These are phyloP conservation scores for Vicugna pacos DNA, from an alignment of 2,113 vertebrate species.

Conservation along the genomic window DNA sequence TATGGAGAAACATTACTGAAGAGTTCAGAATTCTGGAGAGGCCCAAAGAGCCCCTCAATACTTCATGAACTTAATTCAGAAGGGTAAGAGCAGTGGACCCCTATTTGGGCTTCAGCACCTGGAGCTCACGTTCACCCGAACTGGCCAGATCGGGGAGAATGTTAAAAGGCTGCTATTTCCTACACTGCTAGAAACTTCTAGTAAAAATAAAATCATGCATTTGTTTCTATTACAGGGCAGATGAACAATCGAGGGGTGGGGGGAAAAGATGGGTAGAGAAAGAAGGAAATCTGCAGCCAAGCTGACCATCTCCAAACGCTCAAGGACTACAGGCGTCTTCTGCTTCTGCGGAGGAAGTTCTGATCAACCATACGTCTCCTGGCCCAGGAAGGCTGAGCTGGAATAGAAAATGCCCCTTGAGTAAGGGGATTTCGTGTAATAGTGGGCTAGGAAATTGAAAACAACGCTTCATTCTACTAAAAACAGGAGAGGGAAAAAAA, in stretches of 20 bases:
- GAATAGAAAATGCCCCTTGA: background rate
- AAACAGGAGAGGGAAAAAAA: background rate
- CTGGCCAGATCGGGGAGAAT: background rate
- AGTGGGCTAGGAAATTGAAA: background rate
- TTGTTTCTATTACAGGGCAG: background rate
- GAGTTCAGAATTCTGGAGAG: background rate
- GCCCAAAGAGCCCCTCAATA: background rate
- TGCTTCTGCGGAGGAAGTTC: background rate
- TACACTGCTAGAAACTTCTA: background rate
- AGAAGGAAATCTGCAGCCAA: background rate
- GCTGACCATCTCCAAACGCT: background rate
- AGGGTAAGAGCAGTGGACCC: background rate
- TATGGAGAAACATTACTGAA: constrained; percentile 19
- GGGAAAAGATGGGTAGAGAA: background rate
- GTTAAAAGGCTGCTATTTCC: background rate
- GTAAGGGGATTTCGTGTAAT: background rate
- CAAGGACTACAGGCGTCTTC: background rate
- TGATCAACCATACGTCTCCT: background rate
- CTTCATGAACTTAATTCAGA: constrained; percentile 25
- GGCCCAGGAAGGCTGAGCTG: background rate
- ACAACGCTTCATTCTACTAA: background rate
- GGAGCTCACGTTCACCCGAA: background rate
- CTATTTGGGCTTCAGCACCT: background rate
- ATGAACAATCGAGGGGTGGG: background rate
- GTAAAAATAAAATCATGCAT: constrained; percentile 20